phyloP scores from a whole-genome alignment of 2,113 vertebrate genomes.

The Psettodes erumei region DNA sequence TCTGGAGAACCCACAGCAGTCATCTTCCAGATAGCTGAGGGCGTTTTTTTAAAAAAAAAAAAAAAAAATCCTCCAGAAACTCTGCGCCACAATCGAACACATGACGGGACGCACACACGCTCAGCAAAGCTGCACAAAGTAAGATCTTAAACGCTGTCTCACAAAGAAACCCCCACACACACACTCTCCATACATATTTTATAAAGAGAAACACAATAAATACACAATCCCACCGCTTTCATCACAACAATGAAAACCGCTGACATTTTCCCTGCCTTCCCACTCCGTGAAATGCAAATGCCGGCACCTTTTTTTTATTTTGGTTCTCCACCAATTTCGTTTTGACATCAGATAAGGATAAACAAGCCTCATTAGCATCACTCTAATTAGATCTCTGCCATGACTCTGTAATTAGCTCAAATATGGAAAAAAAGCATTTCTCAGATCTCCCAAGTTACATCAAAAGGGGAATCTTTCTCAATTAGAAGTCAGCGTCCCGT shows the following conservation, averaged over 20 bases:
- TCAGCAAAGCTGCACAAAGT: not conserved
- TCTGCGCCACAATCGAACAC: conserved; percentile 6
- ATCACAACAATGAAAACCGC: conserved; percentile 45
- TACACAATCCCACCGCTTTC: conserved; percentile 9
- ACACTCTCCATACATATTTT: not conserved
- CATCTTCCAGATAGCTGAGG: conserved; percentile 47
- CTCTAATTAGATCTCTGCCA: conserved; percentile 78
- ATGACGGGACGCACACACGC: not conserved
- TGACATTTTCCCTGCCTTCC: conserved; percentile 36
- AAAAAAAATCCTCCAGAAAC: conserved; percentile 38
- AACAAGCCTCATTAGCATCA: conserved; percentile 82
- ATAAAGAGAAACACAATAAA: conserved; percentile 6
- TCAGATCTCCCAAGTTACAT: conserved; percentile 80
- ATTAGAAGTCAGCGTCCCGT: conserved; percentile 70
- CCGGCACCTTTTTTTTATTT: conserved; percentile 66
- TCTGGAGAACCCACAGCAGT: conserved; percentile 32
- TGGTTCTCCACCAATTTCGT: conserved; percentile 67
- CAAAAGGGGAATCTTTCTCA: conserved; percentile 80
- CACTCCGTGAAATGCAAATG: conserved; percentile 49
- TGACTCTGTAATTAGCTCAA: conserved; percentile 78
- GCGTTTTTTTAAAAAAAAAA: conserved; percentile 63
- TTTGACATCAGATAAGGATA: conserved; percentile 77
- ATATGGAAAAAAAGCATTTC: conserved; percentile 54
- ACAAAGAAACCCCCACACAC: not conserved
- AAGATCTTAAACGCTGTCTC: no score